Evolutionary conservation across 2,113 vertebrate genomes (phyloP).

Genomic region (Sebastes schlegelii): DNA sequence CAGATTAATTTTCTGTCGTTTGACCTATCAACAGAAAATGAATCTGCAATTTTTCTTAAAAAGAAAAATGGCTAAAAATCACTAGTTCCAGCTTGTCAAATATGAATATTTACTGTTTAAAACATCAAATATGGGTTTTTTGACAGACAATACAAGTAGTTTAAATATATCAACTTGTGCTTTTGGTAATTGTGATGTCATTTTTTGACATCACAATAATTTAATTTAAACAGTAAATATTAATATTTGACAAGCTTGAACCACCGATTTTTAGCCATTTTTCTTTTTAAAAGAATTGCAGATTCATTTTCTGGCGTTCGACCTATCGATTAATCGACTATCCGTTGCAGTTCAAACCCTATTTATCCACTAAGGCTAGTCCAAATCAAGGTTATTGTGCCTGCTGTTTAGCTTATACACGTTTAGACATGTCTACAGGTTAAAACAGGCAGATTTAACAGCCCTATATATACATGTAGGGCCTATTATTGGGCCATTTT

Average conservation of each 20-base stretch:
- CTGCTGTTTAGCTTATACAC: neutral
- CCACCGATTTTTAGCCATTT: neutral
- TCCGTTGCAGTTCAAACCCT: neutral
- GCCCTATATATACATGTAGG: neutral
- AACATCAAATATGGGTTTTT: too few species aligned
- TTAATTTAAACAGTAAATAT: too few species aligned
- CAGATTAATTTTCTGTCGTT: too few species aligned
- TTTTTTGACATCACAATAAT: too few species aligned
- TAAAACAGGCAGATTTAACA: neutral
- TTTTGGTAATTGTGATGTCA: too few species aligned
- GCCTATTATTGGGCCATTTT: neutral
- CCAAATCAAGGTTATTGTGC: neutral
- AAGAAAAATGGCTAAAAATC: neutral
- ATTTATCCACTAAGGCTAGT: neutral
- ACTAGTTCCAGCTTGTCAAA: neutral
- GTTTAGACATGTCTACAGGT: neutral
- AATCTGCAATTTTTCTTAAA: neutral
- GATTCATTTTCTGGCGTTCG: neutral
- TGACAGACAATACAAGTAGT: too few species aligned
- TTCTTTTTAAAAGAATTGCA: neutral
- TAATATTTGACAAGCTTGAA: neutral
- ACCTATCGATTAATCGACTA: neutral
- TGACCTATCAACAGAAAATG: neutral
- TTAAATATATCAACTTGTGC: too few species aligned
- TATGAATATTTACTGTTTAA: too few species aligned